phyloP scores from a whole-genome alignment of 2,888 invertebrate genomes.

The Lysandra bellargus region DNA sequence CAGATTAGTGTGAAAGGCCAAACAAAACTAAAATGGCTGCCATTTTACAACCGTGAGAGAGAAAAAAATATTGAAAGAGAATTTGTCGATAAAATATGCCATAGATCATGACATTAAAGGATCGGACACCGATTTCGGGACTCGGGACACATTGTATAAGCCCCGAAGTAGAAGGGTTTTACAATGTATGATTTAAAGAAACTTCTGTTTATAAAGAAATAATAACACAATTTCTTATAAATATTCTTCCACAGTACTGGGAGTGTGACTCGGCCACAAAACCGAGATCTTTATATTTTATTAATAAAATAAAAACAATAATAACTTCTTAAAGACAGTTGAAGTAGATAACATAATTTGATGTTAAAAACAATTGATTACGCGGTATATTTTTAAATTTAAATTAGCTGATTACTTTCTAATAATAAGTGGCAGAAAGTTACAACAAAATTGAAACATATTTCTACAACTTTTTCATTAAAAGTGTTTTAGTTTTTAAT shows the following conservation, averaged over 20 bases:
- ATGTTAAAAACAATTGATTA: neutral
- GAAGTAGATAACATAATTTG: neutral
- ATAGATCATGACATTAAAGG: no score
- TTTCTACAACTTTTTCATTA: neutral
- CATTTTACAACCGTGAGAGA: no score
- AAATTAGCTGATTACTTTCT: neutral
- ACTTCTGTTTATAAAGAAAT: neutral
- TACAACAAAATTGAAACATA: neutral
- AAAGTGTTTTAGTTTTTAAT: neutral
- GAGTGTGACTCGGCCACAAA: neutral
- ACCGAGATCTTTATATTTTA: conserved; percentile 7
- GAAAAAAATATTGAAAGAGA: no score
- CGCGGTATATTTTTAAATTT: neutral
- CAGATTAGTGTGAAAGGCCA: no score
- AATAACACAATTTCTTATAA: conserved; percentile 4
- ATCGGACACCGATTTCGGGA: no score
- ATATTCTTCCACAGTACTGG: neutral
- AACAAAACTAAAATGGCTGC: no score
- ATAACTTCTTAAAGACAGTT: neutral
- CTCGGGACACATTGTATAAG: neutral
- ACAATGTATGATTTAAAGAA: neutral
- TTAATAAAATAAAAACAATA: conserved; percentile 1
- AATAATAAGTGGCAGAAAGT: conserved; percentile 11
- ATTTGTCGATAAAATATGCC: no score
- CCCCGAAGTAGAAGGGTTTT: neutral